A percentile compares a stretch with the other conserved stretches of the same genome.
These are phyloP conservation scores for Lamprotornis superbus DNA, from an alignment of 2,113 vertebrate species.

Conservation along the genomic window DNA sequence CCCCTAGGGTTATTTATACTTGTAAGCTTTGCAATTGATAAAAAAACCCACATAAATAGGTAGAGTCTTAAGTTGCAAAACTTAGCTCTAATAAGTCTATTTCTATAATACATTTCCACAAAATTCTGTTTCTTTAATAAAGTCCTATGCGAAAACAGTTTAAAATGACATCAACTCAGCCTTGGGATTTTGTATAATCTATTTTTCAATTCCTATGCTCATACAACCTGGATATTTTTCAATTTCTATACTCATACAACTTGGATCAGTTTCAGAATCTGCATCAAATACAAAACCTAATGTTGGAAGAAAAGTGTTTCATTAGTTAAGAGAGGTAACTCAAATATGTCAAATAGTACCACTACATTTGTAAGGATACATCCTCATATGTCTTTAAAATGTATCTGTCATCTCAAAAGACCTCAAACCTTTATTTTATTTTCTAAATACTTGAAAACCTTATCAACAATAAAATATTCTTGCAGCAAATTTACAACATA, in stretches of 20 bases:
- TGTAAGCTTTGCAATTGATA: neutral
- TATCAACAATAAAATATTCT: neutral
- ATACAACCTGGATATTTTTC: neutral
- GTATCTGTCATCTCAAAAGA: neutral
- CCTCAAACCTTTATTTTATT: neutral
- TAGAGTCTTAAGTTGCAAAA: neutral
- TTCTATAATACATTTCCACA: neutral
- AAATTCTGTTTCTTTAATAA: neutral
- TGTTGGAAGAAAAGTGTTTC: neutral
- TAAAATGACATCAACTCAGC: neutral
- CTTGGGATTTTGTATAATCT: neutral
- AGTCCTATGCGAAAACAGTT: neutral
- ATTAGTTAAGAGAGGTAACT: neutral
- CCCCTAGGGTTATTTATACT: neutral
- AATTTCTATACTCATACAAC: neutral
- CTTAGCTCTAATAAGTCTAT: neutral
- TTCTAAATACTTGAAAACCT: neutral
- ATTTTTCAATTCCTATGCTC: neutral
- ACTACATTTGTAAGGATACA: neutral
- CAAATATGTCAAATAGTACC: neutral
- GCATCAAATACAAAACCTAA: neutral
- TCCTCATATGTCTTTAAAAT: neutral
- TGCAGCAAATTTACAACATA: neutral
- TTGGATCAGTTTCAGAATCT: neutral
- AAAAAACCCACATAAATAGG: neutral